A percentile compares a stretch with the other conserved stretches of the same genome.
These are phyloP conservation scores for Cryptops parisi DNA, from an alignment of 2,888 invertebrate genomes.

Conservation along the genomic window DNA sequence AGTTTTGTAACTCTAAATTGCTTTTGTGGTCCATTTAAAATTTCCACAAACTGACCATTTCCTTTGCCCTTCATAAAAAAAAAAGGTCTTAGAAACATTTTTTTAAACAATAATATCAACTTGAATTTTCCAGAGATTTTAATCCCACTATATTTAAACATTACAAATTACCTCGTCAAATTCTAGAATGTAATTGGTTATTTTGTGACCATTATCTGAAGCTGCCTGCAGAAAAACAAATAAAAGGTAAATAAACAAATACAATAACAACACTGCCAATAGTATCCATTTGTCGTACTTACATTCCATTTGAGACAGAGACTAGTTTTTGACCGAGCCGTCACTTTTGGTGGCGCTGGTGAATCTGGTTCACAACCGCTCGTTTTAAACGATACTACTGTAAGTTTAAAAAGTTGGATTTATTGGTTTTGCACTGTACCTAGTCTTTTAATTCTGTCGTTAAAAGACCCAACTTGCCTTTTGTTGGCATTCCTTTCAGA, in stretches of 20 bases:
- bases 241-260: background rate
- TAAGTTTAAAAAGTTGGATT: background rate
- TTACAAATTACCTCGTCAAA: slow-evolving; percentile 41
- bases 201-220: slow-evolving; percentile 62
- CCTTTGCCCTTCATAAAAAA: slow-evolving; percentile 23
- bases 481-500: slow-evolving; percentile 59
- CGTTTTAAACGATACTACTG: slow-evolving; percentile 60
- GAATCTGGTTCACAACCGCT: slow-evolving; percentile 65
- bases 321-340: slow-evolving; percentile 52
- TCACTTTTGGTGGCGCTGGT: slow-evolving; percentile 53
- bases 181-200: slow-evolving; percentile 61
- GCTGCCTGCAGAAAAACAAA: slow-evolving; percentile 47
- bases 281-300: no score
- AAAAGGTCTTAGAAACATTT: slow-evolving; percentile 26
- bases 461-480: no score
- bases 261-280: no score
- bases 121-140: background rate
- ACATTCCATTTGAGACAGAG: slow-evolving; percentile 34
- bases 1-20: slow-evolving; percentile 61
- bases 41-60: slow-evolving; percentile 50
- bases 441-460: no score
- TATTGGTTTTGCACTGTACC: no score
- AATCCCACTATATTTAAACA: background rate
- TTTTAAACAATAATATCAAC: background rate
- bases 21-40: slow-evolving; percentile 54